Percentiles rank a stretch among this genome's conserved stretches.
Evolutionary conservation across 2,888 invertebrate species (phyloP).

Genomic region (Rhodophaea formosa): DNA sequence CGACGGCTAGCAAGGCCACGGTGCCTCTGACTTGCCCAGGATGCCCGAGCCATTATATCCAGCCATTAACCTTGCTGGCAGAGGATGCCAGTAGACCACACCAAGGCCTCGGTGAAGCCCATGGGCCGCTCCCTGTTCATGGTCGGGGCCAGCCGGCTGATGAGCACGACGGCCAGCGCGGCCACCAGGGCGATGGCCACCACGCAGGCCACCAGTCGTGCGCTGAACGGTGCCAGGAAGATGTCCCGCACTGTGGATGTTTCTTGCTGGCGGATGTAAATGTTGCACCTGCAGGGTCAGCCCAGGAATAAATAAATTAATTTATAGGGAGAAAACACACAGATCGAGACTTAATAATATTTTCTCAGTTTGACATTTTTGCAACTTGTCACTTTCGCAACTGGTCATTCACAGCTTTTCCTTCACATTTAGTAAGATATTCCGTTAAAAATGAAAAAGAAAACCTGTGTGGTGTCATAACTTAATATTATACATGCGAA

Average conservation of each 20-base stretch:
- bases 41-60: too few relatives aligned
- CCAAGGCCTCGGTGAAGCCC: constrained; percentile 77
- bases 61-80: constrained; percentile 87
- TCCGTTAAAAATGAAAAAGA: too few relatives aligned
- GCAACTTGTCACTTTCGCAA: too few relatives aligned
- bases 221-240: constrained; percentile 83
- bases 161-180: constrained; percentile 70
- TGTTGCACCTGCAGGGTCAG: constrained; percentile 76
- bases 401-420: too few relatives aligned
- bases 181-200: constrained; percentile 73
- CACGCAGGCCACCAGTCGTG: constrained; percentile 76
- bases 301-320: neutral
- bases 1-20: too few relatives aligned
- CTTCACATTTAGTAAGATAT: too few relatives aligned
- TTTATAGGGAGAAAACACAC: too few relatives aligned
- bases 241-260: constrained; percentile 83
- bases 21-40: too few relatives aligned
- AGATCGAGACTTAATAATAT: too few relatives aligned
- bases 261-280: constrained; percentile 83
- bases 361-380: too few relatives aligned
- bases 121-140: constrained; percentile 47
- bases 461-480: too few relatives aligned
- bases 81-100: constrained; percentile 83
- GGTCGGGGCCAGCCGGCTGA: constrained; percentile 70
- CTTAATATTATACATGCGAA: too few relatives aligned